phyloP scores from a whole-genome alignment of 2,888 invertebrate genomes.

The Escarpia spicata region DNA sequence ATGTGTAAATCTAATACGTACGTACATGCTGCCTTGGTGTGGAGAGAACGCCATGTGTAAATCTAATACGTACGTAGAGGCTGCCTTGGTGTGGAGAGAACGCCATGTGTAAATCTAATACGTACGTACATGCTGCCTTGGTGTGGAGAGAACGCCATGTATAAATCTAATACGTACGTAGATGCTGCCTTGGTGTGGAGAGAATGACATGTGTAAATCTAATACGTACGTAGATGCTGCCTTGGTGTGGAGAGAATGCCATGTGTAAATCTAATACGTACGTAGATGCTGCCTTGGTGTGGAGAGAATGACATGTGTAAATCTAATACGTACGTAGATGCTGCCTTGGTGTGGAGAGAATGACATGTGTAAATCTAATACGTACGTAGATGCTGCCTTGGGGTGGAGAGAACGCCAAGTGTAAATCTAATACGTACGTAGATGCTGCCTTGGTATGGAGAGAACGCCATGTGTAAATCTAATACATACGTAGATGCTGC shows the following conservation, averaged over 20 bases:
- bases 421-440: neutral
- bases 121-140: neutral
- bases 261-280: neutral
- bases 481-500: neutral
- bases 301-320: neutral
- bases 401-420: neutral
- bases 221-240: neutral
- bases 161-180: neutral
- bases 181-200: neutral
- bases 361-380: neutral
- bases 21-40: neutral
- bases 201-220: neutral
- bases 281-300: neutral
- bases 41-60: neutral
- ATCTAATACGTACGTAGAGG: neutral
- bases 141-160: neutral
- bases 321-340: neutral
- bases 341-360: neutral
- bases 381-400: neutral
- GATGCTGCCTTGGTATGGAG: neutral
- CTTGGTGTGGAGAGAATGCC: neutral
- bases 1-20: neutral
- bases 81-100: neutral
- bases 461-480: neutral
- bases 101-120: too few species aligned